These are phyloP conservation scores for Pissodes strobi DNA, from an alignment of 1,140 invertebrate species.

Conservation along the genomic window DNA sequence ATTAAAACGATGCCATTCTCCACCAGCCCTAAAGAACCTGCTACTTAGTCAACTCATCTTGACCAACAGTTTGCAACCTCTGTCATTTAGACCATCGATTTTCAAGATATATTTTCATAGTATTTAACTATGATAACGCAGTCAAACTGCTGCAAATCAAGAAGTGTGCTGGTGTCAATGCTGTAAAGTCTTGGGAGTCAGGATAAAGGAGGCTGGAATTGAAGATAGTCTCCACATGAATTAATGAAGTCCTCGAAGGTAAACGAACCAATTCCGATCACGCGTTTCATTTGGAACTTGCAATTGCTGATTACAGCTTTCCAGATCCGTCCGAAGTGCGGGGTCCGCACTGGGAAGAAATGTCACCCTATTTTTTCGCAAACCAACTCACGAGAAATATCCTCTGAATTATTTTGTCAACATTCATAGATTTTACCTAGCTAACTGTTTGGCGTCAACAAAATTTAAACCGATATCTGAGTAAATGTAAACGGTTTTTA, in stretches of 20 bases:
- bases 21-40: not conserved
- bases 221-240: not conserved
- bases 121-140: not conserved
- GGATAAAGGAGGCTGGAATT: not conserved
- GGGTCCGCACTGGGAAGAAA: not conserved
- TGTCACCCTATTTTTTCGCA: not conserved
- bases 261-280: not conserved
- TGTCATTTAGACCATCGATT: not conserved
- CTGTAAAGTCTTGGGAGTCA: not conserved
- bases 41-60: not conserved
- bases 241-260: not conserved
- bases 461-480: not conserved
- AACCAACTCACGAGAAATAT: not conserved
- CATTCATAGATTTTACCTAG: not conserved
- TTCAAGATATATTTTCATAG: not conserved
- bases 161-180: not conserved
- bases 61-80: not conserved
- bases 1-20: not conserved
- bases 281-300: not conserved
- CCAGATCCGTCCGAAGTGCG: not conserved
- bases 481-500: not conserved
- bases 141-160: not conserved
- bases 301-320: not conserved
- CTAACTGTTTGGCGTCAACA: not conserved
- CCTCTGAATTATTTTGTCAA: not conserved